Conservation (phyloP, 2,888 invertebrate species). For the Galeopsomyia nigrocyanea region DNA sequence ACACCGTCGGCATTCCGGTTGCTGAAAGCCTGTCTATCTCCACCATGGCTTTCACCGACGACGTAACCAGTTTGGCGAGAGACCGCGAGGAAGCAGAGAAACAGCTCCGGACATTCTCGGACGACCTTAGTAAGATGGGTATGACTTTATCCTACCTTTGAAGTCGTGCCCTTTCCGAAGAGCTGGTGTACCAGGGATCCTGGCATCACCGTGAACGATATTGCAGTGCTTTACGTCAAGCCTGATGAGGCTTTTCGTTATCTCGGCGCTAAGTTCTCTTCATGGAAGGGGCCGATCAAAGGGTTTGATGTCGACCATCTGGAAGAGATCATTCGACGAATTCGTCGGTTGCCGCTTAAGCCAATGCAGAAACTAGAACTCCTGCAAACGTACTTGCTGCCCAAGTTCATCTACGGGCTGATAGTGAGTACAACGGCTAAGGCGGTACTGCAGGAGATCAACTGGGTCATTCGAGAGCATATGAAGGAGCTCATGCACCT, state of each 20-base stretch:
- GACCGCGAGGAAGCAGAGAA: too few species aligned
- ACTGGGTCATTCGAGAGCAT: slow-evolving; percentile 21
- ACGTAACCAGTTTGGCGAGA: too few species aligned
- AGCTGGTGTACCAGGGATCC: not conserved
- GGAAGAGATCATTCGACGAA: not conserved
- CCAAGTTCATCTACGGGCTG: slow-evolving; percentile 25
- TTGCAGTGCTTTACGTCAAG: not conserved
- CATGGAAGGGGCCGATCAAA: not conserved
- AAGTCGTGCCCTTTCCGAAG: not conserved
- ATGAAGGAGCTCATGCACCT: slow-evolving; percentile 17
- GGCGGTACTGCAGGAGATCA: slow-evolving; percentile 10
- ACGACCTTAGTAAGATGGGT: too few species aligned
- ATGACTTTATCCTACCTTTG: too few species aligned
- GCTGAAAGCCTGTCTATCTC: too few species aligned
- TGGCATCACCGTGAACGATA: not conserved
- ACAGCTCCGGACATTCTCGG: too few species aligned
- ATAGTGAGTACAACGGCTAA: slow-evolving; percentile 7
- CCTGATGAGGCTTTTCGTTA: not conserved
- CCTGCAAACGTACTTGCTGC: slow-evolving; percentile 19
- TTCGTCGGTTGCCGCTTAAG: slow-evolving; percentile 20
- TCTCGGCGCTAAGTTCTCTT: not conserved
- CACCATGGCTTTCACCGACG: too few species aligned
- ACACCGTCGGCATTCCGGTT: too few species aligned
- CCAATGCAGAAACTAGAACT: slow-evolving; percentile 32
- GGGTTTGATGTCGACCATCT: not conserved